Evolutionary conservation across 2,888 invertebrate genomes (phyloP), one percentile per base, ranked within the genome.

Genomic region (Lottia gigantea): DNA sequence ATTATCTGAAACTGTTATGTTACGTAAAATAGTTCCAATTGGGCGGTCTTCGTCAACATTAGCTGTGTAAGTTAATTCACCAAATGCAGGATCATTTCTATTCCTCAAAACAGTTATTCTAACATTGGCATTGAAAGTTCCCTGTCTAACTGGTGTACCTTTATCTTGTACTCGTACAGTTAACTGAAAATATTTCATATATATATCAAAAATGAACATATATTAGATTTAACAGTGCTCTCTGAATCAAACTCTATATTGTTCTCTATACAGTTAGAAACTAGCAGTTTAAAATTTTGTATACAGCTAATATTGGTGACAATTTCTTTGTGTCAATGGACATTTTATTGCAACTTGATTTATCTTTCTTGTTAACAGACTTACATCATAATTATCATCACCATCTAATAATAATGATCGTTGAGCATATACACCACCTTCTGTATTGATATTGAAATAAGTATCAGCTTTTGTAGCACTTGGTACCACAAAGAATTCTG

Each of bases 401-500:
- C 64, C 64, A 23, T 70, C 70, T 64, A 71, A 71, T n/a, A 74
- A 64, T 19, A 76, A 65, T 12, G 73, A 75, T 45, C 71, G 64
- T 65, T 74, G 75, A 31, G 75, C 62, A 6, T 46, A 49, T 26
- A 74, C 64, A 15, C 79, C 79, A 71, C 23, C 66, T 15, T 62
- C 62, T 23, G 71, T 49, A 67, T 77, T 72, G 63, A 79, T 74
- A 25, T 31, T 62, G 68, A 80, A 80, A 66, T 73, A 80, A 12
- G 65, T 61, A 11, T 73, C 65, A 16, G 79, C 78, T 31, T 40
- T 40, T 3, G 71, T 76, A 31, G 77, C 79, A 40, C 75, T 74
- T 12, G 82, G 82, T 15, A 71, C 71, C 26, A 82, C 68, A 45
- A 66, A 45, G 67, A 76, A 82, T 6, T 46, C 40, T 15, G 80